A percentile compares a stretch with the other conserved stretches of the same genome.
Conservation (phyloP, 2,113 vertebrate genomes). For the Rhizomys pruinosus region DNA sequence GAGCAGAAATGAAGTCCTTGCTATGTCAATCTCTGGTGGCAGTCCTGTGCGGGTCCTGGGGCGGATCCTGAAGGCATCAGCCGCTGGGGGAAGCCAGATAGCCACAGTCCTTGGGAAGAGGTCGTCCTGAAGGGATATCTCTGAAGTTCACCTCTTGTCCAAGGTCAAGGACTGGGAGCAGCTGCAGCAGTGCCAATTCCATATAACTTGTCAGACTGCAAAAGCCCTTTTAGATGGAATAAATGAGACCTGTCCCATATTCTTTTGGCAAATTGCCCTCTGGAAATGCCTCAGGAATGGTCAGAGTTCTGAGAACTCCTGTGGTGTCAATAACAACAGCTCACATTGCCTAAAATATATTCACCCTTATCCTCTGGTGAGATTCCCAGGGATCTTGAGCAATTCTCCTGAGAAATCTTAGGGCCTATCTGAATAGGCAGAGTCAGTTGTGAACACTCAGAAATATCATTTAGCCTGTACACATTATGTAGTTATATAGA, state of each 20-base stretch:
- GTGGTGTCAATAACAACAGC: too few species aligned
- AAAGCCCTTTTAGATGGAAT: neutral
- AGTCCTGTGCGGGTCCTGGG: too few species aligned
- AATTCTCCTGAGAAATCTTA: neutral
- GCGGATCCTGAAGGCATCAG: neutral
- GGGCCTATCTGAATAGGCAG: neutral
- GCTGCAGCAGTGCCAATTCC: too few species aligned
- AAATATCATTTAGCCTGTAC: neutral
- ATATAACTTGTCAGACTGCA: neutral
- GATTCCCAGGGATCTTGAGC: neutral
- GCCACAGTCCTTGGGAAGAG: neutral
- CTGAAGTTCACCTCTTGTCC: neutral
- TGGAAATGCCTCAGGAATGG: rapidly evolving
- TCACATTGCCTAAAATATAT: neutral
- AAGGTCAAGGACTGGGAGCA: neutral
- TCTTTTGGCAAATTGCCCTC: neutral
- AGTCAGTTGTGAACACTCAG: neutral
- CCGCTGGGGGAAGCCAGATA: rapidly evolving
- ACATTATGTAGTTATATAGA: neutral
- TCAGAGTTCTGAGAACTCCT: neutral
- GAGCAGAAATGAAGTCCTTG: neutral
- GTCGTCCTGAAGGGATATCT: neutral
- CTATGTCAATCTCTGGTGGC: neutral
- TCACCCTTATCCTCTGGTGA: neutral
- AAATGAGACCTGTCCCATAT: neutral